phyloP scores from a whole-genome alignment of 2,113 vertebrate species.

The Nanger granti region DNA sequence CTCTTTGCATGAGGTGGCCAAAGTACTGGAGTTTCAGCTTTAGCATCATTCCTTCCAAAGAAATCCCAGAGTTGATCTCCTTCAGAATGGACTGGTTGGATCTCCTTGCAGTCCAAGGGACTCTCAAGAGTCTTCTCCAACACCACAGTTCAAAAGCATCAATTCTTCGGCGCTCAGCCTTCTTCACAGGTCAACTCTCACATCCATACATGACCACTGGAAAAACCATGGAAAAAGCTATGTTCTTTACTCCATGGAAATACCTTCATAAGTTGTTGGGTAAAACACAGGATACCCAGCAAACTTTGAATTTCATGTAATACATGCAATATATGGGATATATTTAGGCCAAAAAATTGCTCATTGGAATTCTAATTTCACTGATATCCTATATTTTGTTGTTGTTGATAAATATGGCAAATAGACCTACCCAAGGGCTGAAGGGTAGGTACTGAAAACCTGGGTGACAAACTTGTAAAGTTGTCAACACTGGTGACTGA shows the following conservation, averaged over 20 bases:
- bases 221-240: no score
- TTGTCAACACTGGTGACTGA: background rate
- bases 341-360: background rate
- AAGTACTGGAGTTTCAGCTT: no score
- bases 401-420: background rate
- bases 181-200: no score
- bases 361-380: background rate
- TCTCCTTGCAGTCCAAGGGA: no score
- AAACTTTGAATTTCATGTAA: slow-evolving; percentile 15
- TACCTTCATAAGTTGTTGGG: background rate
- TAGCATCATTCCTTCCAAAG: no score
- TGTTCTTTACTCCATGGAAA: background rate
- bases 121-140: no score
- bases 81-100: no score
- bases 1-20: no score
- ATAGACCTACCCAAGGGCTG: background rate
- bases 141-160: no score
- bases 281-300: background rate
- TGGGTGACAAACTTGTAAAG: background rate
- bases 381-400: background rate
- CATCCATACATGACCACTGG: no score
- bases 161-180: no score
- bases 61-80: no score
- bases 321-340: background rate
- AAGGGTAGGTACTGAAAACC: background rate